Conservation (phyloP, 1,140 invertebrate genomes). For the Harpegnathos saltator region DNA sequence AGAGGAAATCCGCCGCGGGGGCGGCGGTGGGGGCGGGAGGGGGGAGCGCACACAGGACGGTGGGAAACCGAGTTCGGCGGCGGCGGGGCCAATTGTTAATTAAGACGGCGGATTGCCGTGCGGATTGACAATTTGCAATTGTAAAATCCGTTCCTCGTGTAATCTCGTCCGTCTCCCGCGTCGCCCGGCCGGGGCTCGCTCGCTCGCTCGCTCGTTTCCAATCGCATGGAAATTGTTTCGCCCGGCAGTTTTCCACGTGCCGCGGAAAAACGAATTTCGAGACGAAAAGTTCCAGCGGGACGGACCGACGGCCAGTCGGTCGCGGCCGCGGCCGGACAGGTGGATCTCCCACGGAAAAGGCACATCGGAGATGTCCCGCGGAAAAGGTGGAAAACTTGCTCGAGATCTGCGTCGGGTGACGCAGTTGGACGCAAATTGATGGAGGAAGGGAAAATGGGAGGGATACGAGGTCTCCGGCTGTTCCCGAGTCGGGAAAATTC, state of each 20-base stretch:
- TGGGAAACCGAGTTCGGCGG: constrained; percentile 17
- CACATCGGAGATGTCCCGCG: not conserved
- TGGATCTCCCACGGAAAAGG: too few species aligned
- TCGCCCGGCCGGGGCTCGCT: constrained; percentile 69
- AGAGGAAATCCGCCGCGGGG: too few species aligned
- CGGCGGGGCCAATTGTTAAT: constrained; percentile 69
- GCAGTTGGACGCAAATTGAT: not conserved
- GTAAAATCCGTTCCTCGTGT: constrained; percentile 70
- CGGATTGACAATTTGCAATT: constrained; percentile 80
- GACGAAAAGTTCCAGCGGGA: constrained; percentile 40
- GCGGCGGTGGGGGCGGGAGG: constrained; percentile 7
- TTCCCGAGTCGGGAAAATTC: too few species aligned
- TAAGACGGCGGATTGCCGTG: constrained; percentile 71
- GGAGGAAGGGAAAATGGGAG: not conserved
- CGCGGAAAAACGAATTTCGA: constrained; percentile 52
- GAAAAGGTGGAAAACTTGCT: constrained; percentile 17
- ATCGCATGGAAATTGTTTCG: constrained; percentile 70
- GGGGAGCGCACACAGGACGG: not conserved
- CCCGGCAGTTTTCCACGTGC: constrained; percentile 5
- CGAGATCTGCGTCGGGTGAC: too few species aligned
- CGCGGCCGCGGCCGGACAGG: not conserved
- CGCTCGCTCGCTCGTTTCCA: constrained; percentile 45
- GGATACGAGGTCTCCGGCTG: too few species aligned
- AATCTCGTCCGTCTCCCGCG: constrained; percentile 62
- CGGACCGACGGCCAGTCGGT: not conserved